Evolutionary conservation across 1,140 invertebrate genomes (phyloP), one percentile per base, ranked within the genome.

Genomic region (Magallana gigas): DNA sequence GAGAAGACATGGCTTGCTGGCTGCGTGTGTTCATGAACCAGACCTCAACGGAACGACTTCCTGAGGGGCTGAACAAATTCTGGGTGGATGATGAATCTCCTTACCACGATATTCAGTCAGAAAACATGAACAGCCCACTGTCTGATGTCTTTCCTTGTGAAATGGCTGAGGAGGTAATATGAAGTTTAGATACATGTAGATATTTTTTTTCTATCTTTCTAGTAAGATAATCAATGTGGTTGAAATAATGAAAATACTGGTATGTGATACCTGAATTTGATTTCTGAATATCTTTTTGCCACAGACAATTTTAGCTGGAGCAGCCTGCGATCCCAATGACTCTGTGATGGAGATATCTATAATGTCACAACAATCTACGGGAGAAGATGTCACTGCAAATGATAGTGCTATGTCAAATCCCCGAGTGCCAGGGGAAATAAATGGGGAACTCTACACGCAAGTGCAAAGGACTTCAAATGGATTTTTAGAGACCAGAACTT

Each of bases 1-100:
- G 90, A 62, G 88, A 91, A n/a, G 93, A 93, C 62, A 91, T 94
- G 91, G 87, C 89, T 23, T 83, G 88, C n/a, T 94, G 93, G 93
- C 85, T 94, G 16, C 85, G 88, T 5, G 89, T 92, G 36, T 87
- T 94, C 86, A 91, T 93, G 90, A 83, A 85, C 60, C 92, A 94
- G 88, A 93, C 92, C 16, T 81, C 89, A 8, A 93, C 92, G 14
- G 84, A 85, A 16, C 58, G 57, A 4, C 80, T 92, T 5, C 93
- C 93, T 0, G 86, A 90, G 12, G 93, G 93, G 23, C 87, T 93
- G 36, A 91, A 92, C 59, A 89, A 92, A 16, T 92, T 90, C 85
- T 91, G 91, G 83, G 89, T 90, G 85, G 90, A 92, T 9, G 85
- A 88, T 16, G 90, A 92, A 48, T 90, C 90, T 56, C 90, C 91